These are phyloP conservation scores for Nasonia oneida DNA, from an alignment of 2,888 invertebrate genomes.

Conservation along the genomic window DNA sequence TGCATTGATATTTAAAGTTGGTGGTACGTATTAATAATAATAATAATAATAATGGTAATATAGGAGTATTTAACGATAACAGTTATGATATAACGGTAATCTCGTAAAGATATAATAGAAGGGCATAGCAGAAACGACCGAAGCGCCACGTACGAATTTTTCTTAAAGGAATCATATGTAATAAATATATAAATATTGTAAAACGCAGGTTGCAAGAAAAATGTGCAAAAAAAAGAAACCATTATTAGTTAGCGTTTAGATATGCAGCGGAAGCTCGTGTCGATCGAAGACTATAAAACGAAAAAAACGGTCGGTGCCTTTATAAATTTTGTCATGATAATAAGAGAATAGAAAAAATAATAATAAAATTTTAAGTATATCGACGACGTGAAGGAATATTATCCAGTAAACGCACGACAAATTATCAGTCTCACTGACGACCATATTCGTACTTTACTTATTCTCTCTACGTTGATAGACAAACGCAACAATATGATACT, in stretches of 20 bases:
- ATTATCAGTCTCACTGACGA: slow-evolving; percentile 17
- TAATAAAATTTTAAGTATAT: slow-evolving; percentile 41
- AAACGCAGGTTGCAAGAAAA: slow-evolving; percentile 51
- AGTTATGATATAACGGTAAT: slow-evolving; percentile 7
- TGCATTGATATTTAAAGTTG: slow-evolving; percentile 50
- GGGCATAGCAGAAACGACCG: slow-evolving; percentile 65
- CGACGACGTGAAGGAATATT: slow-evolving; percentile 29
- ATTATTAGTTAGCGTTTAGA: slow-evolving; percentile 39
- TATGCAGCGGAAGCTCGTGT: slow-evolving; percentile 52
- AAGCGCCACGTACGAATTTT: slow-evolving; percentile 55
- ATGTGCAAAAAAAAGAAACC: slow-evolving; percentile 42
- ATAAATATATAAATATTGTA: not conserved
- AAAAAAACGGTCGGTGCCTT: slow-evolving; percentile 68
- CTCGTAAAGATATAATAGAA: not conserved
- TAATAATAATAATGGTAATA: not conserved
- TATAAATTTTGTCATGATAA: slow-evolving; percentile 58
- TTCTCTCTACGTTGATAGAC: not conserved
- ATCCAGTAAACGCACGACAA: slow-evolving; percentile 10
- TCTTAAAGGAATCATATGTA: slow-evolving; percentile 29
- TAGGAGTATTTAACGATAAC: not conserved
- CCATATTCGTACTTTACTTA: slow-evolving; percentile 29
- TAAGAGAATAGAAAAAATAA: slow-evolving; percentile 40
- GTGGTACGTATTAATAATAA: slow-evolving; percentile 24
- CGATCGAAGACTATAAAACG: slow-evolving; percentile 68
- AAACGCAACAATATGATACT: not conserved